A percentile compares a stretch with the other conserved stretches of the same genome.
phyloP scores from a whole-genome alignment of 2,797 vertebrate species.

The Nasua narica region DNA sequence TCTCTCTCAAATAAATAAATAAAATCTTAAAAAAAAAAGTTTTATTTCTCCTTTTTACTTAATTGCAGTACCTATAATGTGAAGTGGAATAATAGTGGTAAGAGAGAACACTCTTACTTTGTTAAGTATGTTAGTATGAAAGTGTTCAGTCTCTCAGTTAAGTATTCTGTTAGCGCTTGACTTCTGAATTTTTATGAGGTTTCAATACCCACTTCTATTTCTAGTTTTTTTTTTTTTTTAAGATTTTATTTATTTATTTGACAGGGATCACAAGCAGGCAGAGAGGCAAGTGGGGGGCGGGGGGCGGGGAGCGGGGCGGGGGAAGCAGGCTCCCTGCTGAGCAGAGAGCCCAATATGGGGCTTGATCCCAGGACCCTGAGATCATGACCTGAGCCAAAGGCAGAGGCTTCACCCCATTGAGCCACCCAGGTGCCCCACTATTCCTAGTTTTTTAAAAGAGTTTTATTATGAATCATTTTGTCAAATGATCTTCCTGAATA shows the following conservation, averaged over 20 bases:
- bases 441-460: neutral
- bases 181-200: neutral
- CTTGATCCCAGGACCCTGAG: too few species aligned
- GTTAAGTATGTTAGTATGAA: neutral
- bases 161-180: neutral
- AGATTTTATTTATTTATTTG: too few species aligned
- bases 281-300: too few species aligned
- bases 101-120: neutral
- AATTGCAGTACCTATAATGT: neutral
- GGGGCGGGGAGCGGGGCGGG: too few species aligned
- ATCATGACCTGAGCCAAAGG: too few species aligned
- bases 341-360: too few species aligned
- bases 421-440: too few species aligned
- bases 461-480: neutral
- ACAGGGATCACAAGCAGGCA: too few species aligned
- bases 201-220: neutral
- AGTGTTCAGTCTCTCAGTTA: neutral
- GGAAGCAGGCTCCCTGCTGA: too few species aligned
- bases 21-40: neutral
- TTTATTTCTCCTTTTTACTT: neutral
- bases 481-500: neutral
- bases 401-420: too few species aligned
- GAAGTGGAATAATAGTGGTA: neutral
- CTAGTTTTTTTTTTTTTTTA: neutral
- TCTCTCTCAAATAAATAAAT: too few species aligned